Conservation (phyloP, 2,797 vertebrate species). For the Thripadectes ignobilis region DNA sequence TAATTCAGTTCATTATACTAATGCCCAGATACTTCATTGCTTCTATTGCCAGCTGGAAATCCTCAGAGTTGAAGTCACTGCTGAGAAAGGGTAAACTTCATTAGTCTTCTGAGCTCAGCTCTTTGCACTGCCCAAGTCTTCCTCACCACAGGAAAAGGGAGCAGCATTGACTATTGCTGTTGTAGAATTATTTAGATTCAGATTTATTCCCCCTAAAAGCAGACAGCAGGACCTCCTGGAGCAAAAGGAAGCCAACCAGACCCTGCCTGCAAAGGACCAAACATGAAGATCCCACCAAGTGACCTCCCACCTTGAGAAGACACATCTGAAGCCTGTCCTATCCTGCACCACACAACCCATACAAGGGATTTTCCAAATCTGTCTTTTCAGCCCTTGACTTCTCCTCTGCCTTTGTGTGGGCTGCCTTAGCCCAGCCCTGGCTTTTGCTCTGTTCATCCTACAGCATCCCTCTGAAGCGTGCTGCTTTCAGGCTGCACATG, state of each 20-base stretch:
- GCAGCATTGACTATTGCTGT: neutral
- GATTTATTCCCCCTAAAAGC: neutral
- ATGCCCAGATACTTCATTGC: conserved; percentile 9
- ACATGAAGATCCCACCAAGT: neutral
- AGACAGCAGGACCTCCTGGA: neutral
- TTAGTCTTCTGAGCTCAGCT: neutral
- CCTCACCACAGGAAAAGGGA: neutral
- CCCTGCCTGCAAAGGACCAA: neutral
- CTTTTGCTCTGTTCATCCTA: neutral
- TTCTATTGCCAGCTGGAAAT: conserved; percentile 26
- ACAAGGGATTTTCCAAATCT: rapidly evolving
- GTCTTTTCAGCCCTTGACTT: neutral
- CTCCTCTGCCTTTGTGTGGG: neutral
- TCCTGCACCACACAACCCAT: neutral
- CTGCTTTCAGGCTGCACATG: neutral
- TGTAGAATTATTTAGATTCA: neutral
- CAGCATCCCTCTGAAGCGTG: neutral
- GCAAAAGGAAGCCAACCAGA: neutral
- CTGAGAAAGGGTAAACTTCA: neutral
- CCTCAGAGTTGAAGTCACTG: neutral
- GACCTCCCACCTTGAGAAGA: neutral
- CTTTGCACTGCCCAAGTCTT: neutral
- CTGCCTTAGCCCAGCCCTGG: neutral
- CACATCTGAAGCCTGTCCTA: neutral
- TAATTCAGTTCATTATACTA: conserved; percentile 21